A percentile compares a stretch with the other conserved stretches of the same genome.
These are phyloP conservation scores for Scalopus aquaticus DNA, from an alignment of 2,113 vertebrate genomes.

Conservation along the genomic window DNA sequence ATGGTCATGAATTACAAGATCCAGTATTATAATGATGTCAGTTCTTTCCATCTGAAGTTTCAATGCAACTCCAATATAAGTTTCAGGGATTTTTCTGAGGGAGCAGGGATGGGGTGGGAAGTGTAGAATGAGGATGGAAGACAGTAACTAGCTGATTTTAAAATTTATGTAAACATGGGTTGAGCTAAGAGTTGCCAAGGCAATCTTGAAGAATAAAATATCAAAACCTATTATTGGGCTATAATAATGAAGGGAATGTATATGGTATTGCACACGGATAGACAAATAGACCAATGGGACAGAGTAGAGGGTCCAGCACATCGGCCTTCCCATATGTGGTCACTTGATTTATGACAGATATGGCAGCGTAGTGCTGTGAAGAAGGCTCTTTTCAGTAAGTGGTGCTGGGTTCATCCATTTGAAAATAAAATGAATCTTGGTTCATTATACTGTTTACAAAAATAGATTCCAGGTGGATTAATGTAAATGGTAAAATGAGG, in stretches of 20 bases:
- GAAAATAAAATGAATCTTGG: not conserved
- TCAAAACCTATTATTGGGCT: not conserved
- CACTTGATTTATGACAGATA: not conserved
- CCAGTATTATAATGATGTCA: not conserved
- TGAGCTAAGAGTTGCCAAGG: not conserved
- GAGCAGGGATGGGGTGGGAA: not conserved
- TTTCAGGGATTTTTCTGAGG: not conserved
- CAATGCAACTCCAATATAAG: not conserved
- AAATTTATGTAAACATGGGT: not conserved
- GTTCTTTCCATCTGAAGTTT: not conserved
- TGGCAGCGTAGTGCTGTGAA: not conserved
- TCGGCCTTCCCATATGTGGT: not conserved
- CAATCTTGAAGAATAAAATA: not conserved
- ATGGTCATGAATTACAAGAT: not conserved
- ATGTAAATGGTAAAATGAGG: not conserved
- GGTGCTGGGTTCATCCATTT: not conserved
- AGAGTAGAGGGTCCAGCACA: not conserved
- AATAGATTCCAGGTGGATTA: not conserved
- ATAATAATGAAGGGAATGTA: not conserved
- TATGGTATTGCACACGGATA: not conserved
- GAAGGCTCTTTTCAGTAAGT: not conserved
- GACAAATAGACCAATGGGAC: not conserved
- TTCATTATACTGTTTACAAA: not conserved
- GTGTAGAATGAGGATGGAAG: not conserved
- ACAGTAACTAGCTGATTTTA: not conserved